phyloP scores from a whole-genome alignment of 2,113 vertebrate species.

The Todiramphus chloris region DNA sequence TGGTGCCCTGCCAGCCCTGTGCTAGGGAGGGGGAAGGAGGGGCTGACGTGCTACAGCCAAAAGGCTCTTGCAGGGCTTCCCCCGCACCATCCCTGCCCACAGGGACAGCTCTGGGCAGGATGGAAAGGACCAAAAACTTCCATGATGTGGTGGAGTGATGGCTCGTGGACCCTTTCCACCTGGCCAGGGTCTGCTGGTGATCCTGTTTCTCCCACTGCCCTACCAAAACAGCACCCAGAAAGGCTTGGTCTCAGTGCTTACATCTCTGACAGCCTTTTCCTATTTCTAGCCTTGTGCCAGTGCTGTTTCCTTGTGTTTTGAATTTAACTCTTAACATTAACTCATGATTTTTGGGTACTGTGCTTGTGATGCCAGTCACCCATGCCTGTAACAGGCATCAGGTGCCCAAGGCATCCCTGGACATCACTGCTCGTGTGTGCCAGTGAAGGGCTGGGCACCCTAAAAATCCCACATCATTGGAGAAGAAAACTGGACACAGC shows the following conservation, averaged over 20 bases:
- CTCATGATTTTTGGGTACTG: fast-evolving
- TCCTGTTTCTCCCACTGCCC: background rate
- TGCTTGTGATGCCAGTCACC: too few relatives aligned
- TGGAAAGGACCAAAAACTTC: fast-evolving
- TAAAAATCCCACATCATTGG: fast-evolving
- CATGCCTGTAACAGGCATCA: fast-evolving
- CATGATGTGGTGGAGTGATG: background rate
- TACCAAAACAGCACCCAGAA: background rate
- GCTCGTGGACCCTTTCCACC: background rate
- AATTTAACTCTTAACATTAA: background rate
- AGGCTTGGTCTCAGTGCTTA: fast-evolving
- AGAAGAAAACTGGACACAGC: fast-evolving
- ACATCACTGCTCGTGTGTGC: fast-evolving
- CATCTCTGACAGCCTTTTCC: background rate
- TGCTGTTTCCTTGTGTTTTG: background rate
- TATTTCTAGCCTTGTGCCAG: background rate
- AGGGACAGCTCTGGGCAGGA: background rate
- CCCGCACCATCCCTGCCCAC: fast-evolving
- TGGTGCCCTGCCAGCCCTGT: slow-evolving; percentile 10
- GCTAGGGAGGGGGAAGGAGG: background rate
- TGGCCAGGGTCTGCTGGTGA: background rate
- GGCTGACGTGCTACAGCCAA: fast-evolving
- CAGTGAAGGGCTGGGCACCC: background rate
- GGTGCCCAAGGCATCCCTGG: background rate
- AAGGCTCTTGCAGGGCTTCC: background rate